These are phyloP conservation scores for Cervus canadensis DNA, from an alignment of 2,113 vertebrate species.

Conservation along the genomic window DNA sequence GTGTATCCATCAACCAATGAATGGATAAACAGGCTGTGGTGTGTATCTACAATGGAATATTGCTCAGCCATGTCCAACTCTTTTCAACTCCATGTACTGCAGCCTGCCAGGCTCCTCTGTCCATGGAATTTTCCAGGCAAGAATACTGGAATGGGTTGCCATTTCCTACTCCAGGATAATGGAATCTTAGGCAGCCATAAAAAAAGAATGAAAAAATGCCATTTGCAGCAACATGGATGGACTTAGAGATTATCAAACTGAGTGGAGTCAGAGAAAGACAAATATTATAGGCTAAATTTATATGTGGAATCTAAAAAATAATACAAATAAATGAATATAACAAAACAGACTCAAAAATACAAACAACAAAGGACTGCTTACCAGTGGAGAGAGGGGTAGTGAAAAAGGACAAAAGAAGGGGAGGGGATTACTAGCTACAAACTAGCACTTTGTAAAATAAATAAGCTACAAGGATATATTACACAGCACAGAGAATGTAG, in stretches of 20 bases:
- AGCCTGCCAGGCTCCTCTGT: not conserved
- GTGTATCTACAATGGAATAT: not conserved
- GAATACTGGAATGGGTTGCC: not conserved
- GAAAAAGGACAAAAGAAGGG: not conserved
- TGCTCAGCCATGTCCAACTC: not conserved
- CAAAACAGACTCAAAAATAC: not conserved
- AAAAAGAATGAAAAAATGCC: not conserved
- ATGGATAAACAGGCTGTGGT: not conserved
- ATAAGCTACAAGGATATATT: not conserved
- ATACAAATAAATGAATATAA: not conserved
- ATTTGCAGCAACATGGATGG: not conserved
- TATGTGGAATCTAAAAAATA: not conserved
- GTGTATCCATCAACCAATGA: not conserved
- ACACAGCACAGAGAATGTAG: not conserved
- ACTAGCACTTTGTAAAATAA: not conserved
- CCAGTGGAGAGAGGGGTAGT: not conserved
- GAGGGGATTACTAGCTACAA: not conserved
- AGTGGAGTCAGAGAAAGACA: not conserved
- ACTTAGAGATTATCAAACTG: not conserved
- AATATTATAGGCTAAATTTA: not conserved
- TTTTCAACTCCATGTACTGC: not conserved
- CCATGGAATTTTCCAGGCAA: not conserved
- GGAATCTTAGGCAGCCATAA: not conserved
- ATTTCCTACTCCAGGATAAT: not conserved
- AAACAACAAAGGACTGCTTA: not conserved